phyloP scores from a whole-genome alignment of 2,797 vertebrate genomes.

The Lithobates pipiens region DNA sequence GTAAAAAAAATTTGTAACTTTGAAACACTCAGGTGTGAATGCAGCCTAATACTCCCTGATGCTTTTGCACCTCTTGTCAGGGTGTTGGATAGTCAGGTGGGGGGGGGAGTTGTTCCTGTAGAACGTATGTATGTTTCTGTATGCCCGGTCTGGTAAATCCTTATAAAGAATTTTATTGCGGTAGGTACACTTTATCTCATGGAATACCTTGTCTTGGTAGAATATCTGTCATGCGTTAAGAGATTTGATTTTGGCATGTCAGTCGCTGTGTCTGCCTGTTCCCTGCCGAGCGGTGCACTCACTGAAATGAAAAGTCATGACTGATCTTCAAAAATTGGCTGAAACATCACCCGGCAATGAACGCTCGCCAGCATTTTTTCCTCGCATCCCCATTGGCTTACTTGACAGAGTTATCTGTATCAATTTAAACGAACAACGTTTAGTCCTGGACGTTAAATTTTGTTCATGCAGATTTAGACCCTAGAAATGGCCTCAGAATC shows the following conservation, averaged over 20 bases:
- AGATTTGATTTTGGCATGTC: slow-evolving; percentile 24
- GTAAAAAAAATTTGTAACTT: no score
- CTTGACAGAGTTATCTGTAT: slow-evolving; percentile 30
- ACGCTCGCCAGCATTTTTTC: slow-evolving; percentile 11
- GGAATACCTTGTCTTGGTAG: neutral
- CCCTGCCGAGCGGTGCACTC: slow-evolving; percentile 13
- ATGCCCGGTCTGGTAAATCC: no score
- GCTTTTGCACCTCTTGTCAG: no score
- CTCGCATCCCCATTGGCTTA: slow-evolving; percentile 18
- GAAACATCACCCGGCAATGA: slow-evolving; percentile 1
- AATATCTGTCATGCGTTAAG: slow-evolving; percentile 10
- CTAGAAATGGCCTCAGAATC: no score
- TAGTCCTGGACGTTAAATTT: neutral
- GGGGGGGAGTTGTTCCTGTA: no score
- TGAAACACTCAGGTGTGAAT: no score
- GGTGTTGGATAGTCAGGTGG: no score
- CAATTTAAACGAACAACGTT: neutral
- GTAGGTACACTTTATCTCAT: neutral
- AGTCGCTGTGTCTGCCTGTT: slow-evolving; percentile 20
- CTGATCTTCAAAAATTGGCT: slow-evolving; percentile 50
- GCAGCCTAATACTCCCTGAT: no score
- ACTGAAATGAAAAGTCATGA: slow-evolving; percentile 41
- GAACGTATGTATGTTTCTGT: no score
- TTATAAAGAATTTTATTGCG: no score
- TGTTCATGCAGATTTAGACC: no score